phyloP scores from a whole-genome alignment of 2,888 invertebrate genomes.

The Lasioglossum morio region DNA sequence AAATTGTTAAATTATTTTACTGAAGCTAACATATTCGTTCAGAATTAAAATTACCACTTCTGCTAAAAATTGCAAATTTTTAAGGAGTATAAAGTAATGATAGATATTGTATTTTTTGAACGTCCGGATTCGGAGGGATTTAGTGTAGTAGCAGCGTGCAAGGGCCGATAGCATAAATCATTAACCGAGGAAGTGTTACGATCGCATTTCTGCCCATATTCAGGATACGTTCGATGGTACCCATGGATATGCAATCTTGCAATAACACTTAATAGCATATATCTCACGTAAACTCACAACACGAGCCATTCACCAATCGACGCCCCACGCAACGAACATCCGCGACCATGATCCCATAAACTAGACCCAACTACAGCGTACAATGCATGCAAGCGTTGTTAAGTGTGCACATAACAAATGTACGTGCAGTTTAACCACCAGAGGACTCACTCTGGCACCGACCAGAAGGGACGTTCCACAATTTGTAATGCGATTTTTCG shows the following conservation, averaged over 20 bases:
- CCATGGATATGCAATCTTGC: slow-evolving; percentile 27
- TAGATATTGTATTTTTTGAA: not conserved
- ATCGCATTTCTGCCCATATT: slow-evolving; percentile 3
- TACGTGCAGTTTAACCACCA: slow-evolving; percentile 52
- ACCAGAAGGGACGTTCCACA: slow-evolving; percentile 53
- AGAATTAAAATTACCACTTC: not conserved
- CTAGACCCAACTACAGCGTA: slow-evolving; percentile 37
- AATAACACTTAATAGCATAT: slow-evolving; percentile 22
- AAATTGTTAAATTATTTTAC: not conserved
- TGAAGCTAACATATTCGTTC: not conserved
- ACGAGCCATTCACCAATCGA: slow-evolving; percentile 38
- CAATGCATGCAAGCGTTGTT: slow-evolving; percentile 44
- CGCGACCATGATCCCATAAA: slow-evolving; percentile 52
- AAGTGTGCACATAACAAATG: slow-evolving; percentile 53
- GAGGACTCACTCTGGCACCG: slow-evolving; percentile 49
- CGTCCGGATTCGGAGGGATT: not conserved
- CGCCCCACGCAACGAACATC: slow-evolving; percentile 47
- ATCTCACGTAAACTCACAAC: slow-evolving; percentile 34
- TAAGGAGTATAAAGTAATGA: not conserved
- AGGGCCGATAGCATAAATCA: not conserved
- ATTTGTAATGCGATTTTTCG: slow-evolving; percentile 56
- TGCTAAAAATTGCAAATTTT: not conserved
- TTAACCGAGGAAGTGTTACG: not conserved
- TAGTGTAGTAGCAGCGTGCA: not conserved
- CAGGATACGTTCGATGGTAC: slow-evolving; percentile 1